These are phyloP conservation scores for Ceramica pisi DNA, from an alignment of 2,888 invertebrate genomes.

Conservation along the genomic window DNA sequence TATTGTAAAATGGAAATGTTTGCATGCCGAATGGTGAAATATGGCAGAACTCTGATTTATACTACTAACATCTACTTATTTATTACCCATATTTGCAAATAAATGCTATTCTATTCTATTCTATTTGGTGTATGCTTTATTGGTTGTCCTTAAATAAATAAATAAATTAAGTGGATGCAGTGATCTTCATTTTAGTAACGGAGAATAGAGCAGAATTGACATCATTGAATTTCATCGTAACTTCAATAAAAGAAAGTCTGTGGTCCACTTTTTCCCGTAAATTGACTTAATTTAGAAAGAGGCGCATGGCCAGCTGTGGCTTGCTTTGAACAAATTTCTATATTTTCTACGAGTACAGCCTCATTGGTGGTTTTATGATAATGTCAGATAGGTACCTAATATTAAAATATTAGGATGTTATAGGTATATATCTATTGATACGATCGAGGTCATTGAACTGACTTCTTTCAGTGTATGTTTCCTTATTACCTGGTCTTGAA, in stretches of 20 bases:
- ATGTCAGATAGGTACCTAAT: background rate
- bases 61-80: no score
- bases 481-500: background rate
- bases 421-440: background rate
- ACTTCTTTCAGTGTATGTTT: background rate
- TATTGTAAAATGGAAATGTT: no score
- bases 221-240: background rate
- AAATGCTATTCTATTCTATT: no score
- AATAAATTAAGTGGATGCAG: constrained; percentile 49
- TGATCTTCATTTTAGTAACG: constrained; percentile 1
- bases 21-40: no score
- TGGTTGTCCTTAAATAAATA: no score
- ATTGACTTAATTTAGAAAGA: constrained; percentile 26
- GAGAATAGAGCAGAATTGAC: background rate
- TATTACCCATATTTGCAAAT: no score
- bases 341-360: background rate
- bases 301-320: constrained; percentile 24
- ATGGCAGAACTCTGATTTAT: no score
- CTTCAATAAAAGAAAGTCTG: constrained; percentile 5
- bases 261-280: constrained; percentile 23
- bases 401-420: background rate
- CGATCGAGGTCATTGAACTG: constrained; percentile 28
- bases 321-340: background rate
- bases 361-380: background rate
- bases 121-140: no score